Percentiles rank a stretch among this genome's conserved stretches.
phyloP scores from a whole-genome alignment of 1,140 invertebrate genomes.

The Aphidius ervi region DNA sequence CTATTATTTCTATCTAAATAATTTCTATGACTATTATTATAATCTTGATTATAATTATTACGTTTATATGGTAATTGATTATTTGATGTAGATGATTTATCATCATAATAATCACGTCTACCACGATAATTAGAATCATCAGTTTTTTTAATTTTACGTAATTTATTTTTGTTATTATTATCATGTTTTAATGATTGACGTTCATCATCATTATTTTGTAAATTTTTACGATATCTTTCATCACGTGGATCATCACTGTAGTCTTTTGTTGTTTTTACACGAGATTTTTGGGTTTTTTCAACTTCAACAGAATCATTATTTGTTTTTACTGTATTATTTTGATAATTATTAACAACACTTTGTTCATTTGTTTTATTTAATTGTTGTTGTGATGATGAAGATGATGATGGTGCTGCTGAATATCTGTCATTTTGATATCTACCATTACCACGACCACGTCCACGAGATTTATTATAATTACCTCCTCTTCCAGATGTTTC shows the following conservation, averaged over 20 bases:
- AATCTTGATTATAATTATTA: constrained; percentile 21
- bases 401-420: constrained; percentile 21
- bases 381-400: background rate
- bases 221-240: constrained; percentile 3
- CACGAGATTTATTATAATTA: too few species aligned
- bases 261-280: constrained; percentile 17
- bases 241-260: constrained; percentile 14
- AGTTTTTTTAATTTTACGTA: too few species aligned
- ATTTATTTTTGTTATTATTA: too few species aligned
- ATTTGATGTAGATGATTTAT: background rate
- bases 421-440: constrained; percentile 34
- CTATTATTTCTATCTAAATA: constrained; percentile 20
- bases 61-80: background rate
- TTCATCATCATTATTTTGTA: background rate
- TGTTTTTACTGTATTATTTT: background rate
- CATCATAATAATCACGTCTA: background rate
- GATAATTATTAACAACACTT: background rate
- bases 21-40: constrained; percentile 16
- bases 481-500: background rate
- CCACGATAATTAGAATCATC: background rate
- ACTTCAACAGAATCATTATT: constrained; percentile 15
- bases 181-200: too few species aligned
- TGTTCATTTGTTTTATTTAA: background rate
- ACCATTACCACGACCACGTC: background rate
- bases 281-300: background rate